These are phyloP conservation scores for Elysia chlorotica DNA, from an alignment of 1,140 invertebrate genomes.

Conservation along the genomic window DNA sequence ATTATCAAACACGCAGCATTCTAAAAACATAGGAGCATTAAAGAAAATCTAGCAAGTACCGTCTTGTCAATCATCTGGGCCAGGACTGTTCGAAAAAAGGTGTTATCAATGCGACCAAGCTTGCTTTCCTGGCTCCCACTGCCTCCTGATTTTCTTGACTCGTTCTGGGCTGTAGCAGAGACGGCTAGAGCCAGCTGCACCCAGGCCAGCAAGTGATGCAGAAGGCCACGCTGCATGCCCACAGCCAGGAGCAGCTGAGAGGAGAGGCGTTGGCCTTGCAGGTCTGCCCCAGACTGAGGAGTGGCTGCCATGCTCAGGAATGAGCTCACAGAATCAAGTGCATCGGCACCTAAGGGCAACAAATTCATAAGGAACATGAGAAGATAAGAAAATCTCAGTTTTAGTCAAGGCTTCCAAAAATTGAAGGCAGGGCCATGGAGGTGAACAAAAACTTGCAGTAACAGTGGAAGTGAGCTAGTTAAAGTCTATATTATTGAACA, in stretches of 20 bases:
- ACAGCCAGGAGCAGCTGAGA: constrained; percentile 68
- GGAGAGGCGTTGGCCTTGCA: constrained; percentile 63
- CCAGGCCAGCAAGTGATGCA: constrained; percentile 71
- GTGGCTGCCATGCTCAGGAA: constrained; percentile 61
- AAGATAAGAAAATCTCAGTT: too few relatives aligned
- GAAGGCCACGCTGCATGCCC: constrained; percentile 70
- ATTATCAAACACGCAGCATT: too few relatives aligned
- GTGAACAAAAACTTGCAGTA: too few relatives aligned
- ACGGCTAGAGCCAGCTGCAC: constrained; percentile 67
- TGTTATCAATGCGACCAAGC: constrained; percentile 39
- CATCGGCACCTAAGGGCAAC: constrained; percentile 13
- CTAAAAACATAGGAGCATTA: too few relatives aligned
- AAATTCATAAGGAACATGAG: too few relatives aligned
- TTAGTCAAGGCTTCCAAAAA: too few relatives aligned
- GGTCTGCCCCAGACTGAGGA: constrained; percentile 65
- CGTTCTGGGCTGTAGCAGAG: constrained; percentile 28
- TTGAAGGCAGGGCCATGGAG: too few relatives aligned
- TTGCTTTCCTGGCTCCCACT: too few relatives aligned
- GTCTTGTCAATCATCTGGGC: constrained; percentile 53
- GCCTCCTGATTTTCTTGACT: constrained; percentile 16
- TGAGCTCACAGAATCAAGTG: constrained; percentile 12
- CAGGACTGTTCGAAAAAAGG: constrained; percentile 46
- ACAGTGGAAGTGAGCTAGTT: too few relatives aligned
- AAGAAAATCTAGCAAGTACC: constrained; percentile 34
- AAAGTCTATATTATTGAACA: too few relatives aligned